Conservation (phyloP, 2,113 vertebrate genomes). For the Zapornia atra region DNA sequence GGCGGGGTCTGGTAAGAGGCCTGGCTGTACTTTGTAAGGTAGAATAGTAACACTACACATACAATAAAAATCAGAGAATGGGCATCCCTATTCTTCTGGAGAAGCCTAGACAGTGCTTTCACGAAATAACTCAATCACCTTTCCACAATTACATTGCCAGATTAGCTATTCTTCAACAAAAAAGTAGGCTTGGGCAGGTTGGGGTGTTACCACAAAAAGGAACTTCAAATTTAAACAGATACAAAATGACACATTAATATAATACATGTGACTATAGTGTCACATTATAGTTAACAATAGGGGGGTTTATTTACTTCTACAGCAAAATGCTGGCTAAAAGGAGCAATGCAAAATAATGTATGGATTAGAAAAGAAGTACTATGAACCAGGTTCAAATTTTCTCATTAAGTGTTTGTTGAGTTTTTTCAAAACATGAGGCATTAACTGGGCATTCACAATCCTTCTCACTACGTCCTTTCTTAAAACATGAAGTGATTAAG, state of each 20-base stretch:
- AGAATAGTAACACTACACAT: neutral
- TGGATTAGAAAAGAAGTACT: neutral
- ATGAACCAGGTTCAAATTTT: neutral
- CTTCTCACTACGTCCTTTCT: neutral
- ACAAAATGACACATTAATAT: no score
- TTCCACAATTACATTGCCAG: neutral
- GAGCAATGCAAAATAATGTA: neutral
- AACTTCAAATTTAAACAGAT: neutral
- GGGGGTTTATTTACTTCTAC: no score
- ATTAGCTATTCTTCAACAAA: neutral
- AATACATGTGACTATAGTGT: no score
- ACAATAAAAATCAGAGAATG: neutral
- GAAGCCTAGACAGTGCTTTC: neutral
- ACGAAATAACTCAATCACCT: neutral
- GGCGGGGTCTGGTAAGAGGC: neutral
- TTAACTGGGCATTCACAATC: neutral
- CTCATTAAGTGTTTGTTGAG: neutral
- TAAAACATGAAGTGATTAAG: neutral
- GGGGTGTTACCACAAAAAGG: neutral
- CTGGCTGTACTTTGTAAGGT: accelerated
- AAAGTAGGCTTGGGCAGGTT: accelerated
- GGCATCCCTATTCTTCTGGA: neutral
- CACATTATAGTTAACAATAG: neutral
- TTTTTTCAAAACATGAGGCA: neutral
- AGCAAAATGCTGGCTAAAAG: neutral